phyloP scores from a whole-genome alignment of 1,140 invertebrate species.

The Plodia interpunctella region DNA sequence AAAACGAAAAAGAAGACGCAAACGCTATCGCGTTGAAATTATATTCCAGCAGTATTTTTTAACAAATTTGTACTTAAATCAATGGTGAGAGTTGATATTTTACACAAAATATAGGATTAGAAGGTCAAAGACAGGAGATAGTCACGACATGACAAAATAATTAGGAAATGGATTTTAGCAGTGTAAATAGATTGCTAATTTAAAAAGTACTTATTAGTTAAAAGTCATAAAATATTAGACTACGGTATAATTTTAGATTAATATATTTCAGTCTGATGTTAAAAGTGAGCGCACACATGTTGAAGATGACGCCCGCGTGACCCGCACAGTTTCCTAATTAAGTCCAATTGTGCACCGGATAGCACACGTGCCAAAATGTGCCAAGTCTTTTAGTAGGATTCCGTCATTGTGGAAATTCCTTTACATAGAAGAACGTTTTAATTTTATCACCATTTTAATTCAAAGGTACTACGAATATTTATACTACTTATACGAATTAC shows the following conservation, averaged over 20 bases:
- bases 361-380: constrained; percentile 71
- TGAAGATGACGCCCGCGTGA: constrained; percentile 18
- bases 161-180: too few species aligned
- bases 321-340: constrained; percentile 70
- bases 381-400: constrained; percentile 50
- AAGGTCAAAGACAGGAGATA: too few species aligned
- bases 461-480: too few species aligned
- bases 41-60: too few species aligned
- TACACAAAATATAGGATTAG: too few species aligned
- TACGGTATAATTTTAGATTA: not conserved
- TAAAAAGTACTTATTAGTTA: too few species aligned
- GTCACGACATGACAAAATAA: too few species aligned
- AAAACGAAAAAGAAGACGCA: constrained; percentile 33
- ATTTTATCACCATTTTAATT: not conserved
- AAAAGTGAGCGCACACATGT: not conserved
- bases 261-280: not conserved
- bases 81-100: too few species aligned
- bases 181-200: too few species aligned
- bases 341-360: constrained; percentile 69
- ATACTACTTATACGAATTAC: too few species aligned
- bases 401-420: constrained; percentile 39
- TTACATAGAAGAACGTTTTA: constrained; percentile 9
- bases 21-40: constrained; percentile 13
- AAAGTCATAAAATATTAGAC: too few species aligned
- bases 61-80: too few species aligned